Base-by-base conservation (phyloP, 1,140 invertebrate species). In the Euglossa dilemma region DNA sequence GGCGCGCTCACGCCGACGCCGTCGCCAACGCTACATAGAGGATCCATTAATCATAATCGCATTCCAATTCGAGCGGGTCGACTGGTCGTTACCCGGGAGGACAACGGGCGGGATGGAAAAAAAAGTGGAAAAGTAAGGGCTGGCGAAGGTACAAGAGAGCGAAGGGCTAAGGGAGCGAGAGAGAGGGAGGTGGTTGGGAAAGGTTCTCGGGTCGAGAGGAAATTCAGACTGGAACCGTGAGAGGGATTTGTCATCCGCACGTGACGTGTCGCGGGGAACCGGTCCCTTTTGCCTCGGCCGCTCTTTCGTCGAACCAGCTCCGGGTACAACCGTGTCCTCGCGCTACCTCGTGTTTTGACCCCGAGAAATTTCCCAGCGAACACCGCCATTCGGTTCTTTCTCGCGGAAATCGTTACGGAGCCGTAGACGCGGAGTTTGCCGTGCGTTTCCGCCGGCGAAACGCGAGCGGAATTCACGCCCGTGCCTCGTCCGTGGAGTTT, bases 21-120 rank as follows among this genome's bases (percentile, higher is more conserved):
- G 18, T 20, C 45, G 43, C 47, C 72, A 43, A 6, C 43, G 66
- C 67, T 81, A 83, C 72, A 85, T 76, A 66, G 84, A 84, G 67
- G 64, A 72, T 85, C 79, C 87, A 90, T 91, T 90, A 83, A 90
- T 91, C 90, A 90, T 89, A 90, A 91, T 91, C 81, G 80, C 88
- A 83, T 90, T 90, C 72, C 83, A 85, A 91, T 91, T 88, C 75
- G 79, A 83, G 59, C 75, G 69, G 43, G 54, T 61, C 23, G 63
- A 52, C 61, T 73, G 69, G 79, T 87, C 85, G 75, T 85, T 84
- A 84, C 54, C 57, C 66, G 52, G 56, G 28, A 59, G 61, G 28
- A 63, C 54, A 71, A 36, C 52, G 25, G 71, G 43, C 28, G 71
- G 56, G 52, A 36, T 36, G 25, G 85, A 59, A 81, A 73, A n/a